phyloP scores from a whole-genome alignment of 2,113 vertebrate species.

The Lepus americanus region DNA sequence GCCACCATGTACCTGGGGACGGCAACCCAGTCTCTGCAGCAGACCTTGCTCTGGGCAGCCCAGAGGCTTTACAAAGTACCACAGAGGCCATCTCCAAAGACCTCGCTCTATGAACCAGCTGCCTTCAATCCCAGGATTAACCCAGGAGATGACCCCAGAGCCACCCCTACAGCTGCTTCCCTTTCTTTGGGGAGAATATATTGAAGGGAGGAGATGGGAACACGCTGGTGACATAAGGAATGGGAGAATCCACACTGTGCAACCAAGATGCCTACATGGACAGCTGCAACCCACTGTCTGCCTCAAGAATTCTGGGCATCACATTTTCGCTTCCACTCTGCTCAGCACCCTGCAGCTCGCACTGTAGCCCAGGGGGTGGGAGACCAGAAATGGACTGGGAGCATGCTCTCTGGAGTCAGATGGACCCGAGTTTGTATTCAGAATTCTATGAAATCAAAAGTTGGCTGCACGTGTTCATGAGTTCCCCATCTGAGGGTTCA shows the following conservation, averaged over 20 bases:
- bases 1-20: not conserved
- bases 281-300: not conserved
- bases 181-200: not conserved
- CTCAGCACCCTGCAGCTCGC: not conserved
- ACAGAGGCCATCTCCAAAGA: not conserved
- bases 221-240: not conserved
- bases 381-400: not conserved
- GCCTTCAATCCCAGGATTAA: not conserved
- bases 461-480: accelerated
- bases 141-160: not conserved
- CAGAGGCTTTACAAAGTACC: not conserved
- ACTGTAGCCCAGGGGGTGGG: not conserved
- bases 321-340: not conserved
- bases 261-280: not conserved
- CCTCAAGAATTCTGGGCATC: not conserved
- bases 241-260: not conserved
- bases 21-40: not conserved
- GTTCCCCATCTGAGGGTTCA: not conserved
- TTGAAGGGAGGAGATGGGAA: not conserved
- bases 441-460: not conserved
- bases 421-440: not conserved
- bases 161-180: not conserved
- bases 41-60: not conserved
- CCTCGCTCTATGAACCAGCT: not conserved
- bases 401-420: not conserved